Percentiles rank a stretch among this genome's conserved stretches.
Evolutionary conservation across 2,797 vertebrate genomes (phyloP).

Genomic region (Sebastes reedi): DNA sequence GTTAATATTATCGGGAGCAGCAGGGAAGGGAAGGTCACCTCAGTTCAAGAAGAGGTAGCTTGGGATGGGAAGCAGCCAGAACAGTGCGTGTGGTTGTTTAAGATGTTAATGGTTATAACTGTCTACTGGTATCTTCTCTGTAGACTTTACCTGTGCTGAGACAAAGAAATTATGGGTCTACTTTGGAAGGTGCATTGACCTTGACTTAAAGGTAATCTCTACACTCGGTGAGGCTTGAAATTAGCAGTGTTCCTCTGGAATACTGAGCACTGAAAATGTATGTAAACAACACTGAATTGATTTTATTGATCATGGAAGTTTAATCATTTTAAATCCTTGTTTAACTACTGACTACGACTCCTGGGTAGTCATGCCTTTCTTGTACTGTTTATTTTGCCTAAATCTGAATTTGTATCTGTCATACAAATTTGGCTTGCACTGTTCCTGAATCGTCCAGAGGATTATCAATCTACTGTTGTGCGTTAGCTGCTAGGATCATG

Average conservation of each 20-base stretch:
- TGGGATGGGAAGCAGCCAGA: constrained; percentile 17
- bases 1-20: constrained; percentile 8
- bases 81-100: not conserved
- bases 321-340: not conserved
- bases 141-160: constrained; percentile 14
- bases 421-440: constrained; percentile 14
- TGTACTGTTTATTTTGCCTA: not conserved
- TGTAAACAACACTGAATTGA: constrained; percentile 38
- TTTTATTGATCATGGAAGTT: not conserved
- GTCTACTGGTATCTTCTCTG: constrained; percentile 1
- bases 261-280: constrained; percentile 39
- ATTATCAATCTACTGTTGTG: constrained; percentile 1
- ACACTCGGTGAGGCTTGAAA: constrained; percentile 18
- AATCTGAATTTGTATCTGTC: not conserved
- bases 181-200: not conserved
- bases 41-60: constrained; percentile 10
- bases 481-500: not conserved
- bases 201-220: constrained; percentile 10
- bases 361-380: not conserved
- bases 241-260: not conserved
- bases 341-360: not conserved
- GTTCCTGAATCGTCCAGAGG: not conserved
- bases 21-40: constrained; percentile 20
- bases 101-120: constrained; percentile 4
- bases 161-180: not conserved